Evolutionary conservation across 92 coral and sea anemone species (phyloP), one percentile per base, ranked within the genome.

Genomic region (Nematostella vectensis): DNA sequence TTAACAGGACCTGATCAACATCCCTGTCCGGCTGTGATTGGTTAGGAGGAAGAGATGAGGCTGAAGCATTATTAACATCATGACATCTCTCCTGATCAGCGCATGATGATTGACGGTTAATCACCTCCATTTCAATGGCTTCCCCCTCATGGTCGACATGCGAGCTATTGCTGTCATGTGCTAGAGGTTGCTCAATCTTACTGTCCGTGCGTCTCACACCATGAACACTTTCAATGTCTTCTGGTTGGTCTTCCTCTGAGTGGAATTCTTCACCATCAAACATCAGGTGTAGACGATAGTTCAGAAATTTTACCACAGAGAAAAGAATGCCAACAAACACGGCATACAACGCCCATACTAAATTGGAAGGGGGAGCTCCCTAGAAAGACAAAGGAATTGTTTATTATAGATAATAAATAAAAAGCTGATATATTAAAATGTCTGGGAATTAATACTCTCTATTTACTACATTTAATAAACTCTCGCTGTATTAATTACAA

Each of bases 251-350:
- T 40, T 70, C 73, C 55, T 81, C 85, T 11, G 87, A 75, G 24
- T 82, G 96, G 44, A 87, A 71, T 56, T 93, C 99, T 45, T 88
- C 99, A 16, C 96, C 89, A 42, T 91, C 98, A 58, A 91, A 93
- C 99, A 93, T 93, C 24, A 70, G 48, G 59, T 93, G 99, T 11
- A 93, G 86, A 18, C 99, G 68, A 65, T 82, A 88, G 75, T 87
- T 93, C 44, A 93, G 63, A 44, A 65, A 71, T 61, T 93, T 93
- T 50, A 87, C 71, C 16, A 79, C 78, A 36, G 83, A 50, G 62
- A 93, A 87, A 37, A 93, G 63, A 44, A 79, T 57, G 18, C 88
- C 99, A 49, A 93, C 80, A 25, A 82, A 55, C 27, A 84, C 65
- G 8, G 88, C 85, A 61, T 93, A 93, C 16, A 93, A 42, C 2